Base-by-base conservation (phyloP, 1,140 invertebrate genomes). In the Chrysomallon squamiferum region DNA sequence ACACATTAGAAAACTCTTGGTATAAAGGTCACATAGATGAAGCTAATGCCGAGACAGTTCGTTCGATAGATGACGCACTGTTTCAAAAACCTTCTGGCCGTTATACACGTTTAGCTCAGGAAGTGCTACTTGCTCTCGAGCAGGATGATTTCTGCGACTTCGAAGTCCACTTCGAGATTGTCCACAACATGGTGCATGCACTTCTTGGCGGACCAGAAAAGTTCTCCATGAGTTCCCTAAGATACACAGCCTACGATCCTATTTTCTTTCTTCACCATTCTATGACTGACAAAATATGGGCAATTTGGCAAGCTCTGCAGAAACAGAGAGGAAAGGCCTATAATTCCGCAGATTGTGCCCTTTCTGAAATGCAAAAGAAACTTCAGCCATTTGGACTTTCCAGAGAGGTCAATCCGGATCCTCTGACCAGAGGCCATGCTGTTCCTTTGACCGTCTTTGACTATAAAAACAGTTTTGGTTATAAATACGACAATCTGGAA, bases 291-390 rank as follows among this genome's bases (percentile, higher is more conserved):
- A 70, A 63, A 58, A 49, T 70, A 7, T 70, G 68, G 68, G 64
- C 56, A 9, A 59, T 73, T 9, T 73, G 72, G 72, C 72, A 73
- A 58, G 72, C 64, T 41, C 54, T 73, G 45, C 72, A 73, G 62
- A 63, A 68, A 62, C 25, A 63, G n/a, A 45, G 72, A 35, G 57
- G 62, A 13, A 38, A 65, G 30, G 52, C 62, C 6, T 38, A 49
- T 49, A 60, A 66, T 47, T 22, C 58, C 50, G 68, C 72, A 5
- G 65, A 70, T 56, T 73, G 72, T 49, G 72, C 72, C 29, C 20
- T 71, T 30, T 62, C 62, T 43, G 50, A 60, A 47, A 70, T 73
- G 72, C 43, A 47, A 13, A 22, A 67, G 25, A 41, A 59, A 2
- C 61, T 73, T 62, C 47, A 47, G 41, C 69, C 69, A 22, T 71